Base-by-base conservation (phyloP, 1,140 invertebrate genomes). In the Drosophila subpulchrella region DNA sequence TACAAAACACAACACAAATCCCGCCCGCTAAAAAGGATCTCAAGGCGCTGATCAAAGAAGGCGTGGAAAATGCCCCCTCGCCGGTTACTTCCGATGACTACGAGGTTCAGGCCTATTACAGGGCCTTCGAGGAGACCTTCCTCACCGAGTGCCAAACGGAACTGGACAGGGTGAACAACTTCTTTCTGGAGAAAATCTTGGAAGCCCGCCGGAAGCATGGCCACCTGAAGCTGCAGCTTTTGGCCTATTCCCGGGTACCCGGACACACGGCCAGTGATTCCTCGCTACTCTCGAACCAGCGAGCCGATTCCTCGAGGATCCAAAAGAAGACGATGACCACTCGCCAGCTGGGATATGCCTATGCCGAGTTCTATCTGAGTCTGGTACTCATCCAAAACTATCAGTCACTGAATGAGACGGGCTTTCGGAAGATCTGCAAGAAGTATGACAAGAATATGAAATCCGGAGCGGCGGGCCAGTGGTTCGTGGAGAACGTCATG, bases 351-450 rank as follows among this genome's bases (percentile, higher is more conserved):
- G 99, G 99, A 93, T 93, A 99, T 50, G 98, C 98, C 0, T 99
- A 99, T 92, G 98, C 97, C 78, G 99, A 99, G 94, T 99, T 99
- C 93, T 99, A 99, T 92, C 94, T 99, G 0, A 98, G 97, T 77
- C 91, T 99, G 15, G 98, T 99, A 72, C 94, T 99, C 4, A 93
- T 97, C 27, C 96, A 97, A 81, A 97, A 97, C 82, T 97, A 97
- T 79, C 96, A 97, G 91, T 98, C 98, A 86, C 93, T 99, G 6
- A 99, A 99, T 93, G 98, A 98, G 85, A 99, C 98, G 11, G 99
- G 99, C 0, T 99, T 99, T 93, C 95, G 98, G 62, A 99, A 99
- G 93, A 99, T 99, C 89, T 94, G 99, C 34, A 99, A 99, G 92
- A 99, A 99, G 93, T 98, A 99, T 92, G 99, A 99, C 93, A 99